Evolutionary conservation across 2,888 invertebrate species (phyloP).

Genomic region (Chloroclystis v-ata): DNA sequence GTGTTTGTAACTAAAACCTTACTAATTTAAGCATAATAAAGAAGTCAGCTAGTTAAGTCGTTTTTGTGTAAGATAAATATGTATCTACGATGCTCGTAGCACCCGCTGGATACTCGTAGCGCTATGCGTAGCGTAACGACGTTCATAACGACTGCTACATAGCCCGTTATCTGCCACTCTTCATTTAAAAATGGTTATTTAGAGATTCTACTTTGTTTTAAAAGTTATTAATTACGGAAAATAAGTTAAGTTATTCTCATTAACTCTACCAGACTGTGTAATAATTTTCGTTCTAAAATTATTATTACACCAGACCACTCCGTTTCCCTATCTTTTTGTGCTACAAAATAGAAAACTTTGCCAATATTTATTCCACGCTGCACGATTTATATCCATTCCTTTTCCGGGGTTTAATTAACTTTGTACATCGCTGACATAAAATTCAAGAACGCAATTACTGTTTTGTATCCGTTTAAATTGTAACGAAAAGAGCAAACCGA

Average conservation of each 20-base stretch:
- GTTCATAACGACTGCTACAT: conserved; percentile 25
- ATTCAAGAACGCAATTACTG: conserved; percentile 19
- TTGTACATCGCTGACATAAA: conserved; percentile 13
- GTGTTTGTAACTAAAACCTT: too few relatives aligned
- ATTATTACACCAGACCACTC: neutral
- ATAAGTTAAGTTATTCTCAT: too few relatives aligned
- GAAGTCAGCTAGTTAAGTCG: conserved; percentile 2
- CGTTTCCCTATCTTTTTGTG: neutral
- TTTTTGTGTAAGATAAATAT: conserved; percentile 18
- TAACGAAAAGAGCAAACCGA: conserved; percentile 34
- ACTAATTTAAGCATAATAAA: neutral
- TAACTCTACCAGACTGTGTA: too few relatives aligned
- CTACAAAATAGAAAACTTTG: conserved; percentile 2
- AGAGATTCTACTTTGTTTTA: conserved; percentile 4
- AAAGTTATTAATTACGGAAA: neutral
- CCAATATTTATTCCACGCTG: conserved; percentile 7
- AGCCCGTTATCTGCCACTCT: conserved; percentile 21
- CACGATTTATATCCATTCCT: conserved; percentile 7
- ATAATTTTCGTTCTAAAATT: too few relatives aligned
- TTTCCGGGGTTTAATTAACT: conserved; percentile 12
- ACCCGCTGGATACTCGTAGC: conserved; percentile 24
- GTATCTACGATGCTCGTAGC: conserved; percentile 22
- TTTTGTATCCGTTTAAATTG: conserved; percentile 30
- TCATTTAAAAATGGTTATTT: conserved; percentile 18
- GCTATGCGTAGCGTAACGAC: conserved; percentile 27